phyloP scores from a whole-genome alignment of 2,888 invertebrate genomes.

The Dasypogon diadema region DNA sequence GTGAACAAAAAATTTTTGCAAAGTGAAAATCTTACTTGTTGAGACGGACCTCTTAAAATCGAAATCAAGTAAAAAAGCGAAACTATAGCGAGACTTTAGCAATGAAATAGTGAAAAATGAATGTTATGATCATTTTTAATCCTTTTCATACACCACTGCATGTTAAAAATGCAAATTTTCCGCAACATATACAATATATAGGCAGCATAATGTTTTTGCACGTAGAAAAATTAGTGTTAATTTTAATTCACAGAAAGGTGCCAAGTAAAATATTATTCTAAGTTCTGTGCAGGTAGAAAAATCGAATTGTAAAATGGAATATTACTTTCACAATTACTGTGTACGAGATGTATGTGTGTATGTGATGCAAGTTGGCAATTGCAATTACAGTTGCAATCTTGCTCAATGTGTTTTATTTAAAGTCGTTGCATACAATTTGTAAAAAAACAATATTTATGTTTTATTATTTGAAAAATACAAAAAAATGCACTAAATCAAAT shows the following conservation, averaged over 20 bases:
- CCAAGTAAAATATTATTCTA: slow-evolving; percentile 23
- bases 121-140: too few species aligned
- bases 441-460: slow-evolving; percentile 4
- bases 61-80: too few species aligned
- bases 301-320: slow-evolving; percentile 6
- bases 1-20: too few species aligned
- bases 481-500: slow-evolving; percentile 51
- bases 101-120: too few species aligned
- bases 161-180: too few species aligned
- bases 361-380: slow-evolving; percentile 23
- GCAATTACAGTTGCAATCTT: slow-evolving; percentile 10
- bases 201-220: slow-evolving; percentile 8
- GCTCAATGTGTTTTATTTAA: slow-evolving; percentile 30
- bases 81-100: too few species aligned
- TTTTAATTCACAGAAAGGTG: neutral
- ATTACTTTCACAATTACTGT: slow-evolving; percentile 8
- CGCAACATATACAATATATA: neutral
- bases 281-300: slow-evolving; percentile 17
- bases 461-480: slow-evolving; percentile 35
- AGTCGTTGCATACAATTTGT: slow-evolving; percentile 33
- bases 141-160: too few species aligned
- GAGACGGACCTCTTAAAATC: too few species aligned
- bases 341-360: slow-evolving; percentile 26
- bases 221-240: slow-evolving; percentile 2
- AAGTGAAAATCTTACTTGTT: too few species aligned